Percentiles rank a stretch among this genome's conserved stretches.
phyloP scores from a whole-genome alignment of 2,113 vertebrate species.

The Salminus brasiliensis region DNA sequence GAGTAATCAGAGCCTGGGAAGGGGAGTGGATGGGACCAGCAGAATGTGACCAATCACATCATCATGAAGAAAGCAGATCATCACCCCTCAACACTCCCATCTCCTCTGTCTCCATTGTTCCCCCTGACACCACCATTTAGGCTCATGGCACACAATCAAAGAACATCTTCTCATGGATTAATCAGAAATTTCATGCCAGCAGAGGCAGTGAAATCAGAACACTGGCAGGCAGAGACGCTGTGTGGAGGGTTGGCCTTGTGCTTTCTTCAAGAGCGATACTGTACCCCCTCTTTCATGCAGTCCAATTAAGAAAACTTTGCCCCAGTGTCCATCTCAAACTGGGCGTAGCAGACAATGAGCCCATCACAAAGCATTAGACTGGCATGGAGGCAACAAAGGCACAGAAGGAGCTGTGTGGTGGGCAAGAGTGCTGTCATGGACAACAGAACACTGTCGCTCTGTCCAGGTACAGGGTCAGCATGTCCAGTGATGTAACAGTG shows the following conservation, averaged over 20 bases:
- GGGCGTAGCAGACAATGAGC: conserved; percentile 37
- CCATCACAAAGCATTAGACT: conserved; percentile 36
- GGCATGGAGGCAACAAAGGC: conserved; percentile 21
- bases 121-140: conserved; percentile 24
- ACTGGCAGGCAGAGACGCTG: conserved; percentile 21
- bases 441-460: conserved; percentile 40
- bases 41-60: conserved; percentile 35
- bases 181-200: conserved; percentile 19
- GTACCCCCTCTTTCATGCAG: conserved; percentile 1
- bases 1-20: not conserved
- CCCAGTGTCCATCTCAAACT: conserved; percentile 5
- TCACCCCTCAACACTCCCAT: conserved; percentile 22
- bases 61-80: conserved; percentile 6
- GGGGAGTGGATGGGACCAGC: conserved; percentile 15
- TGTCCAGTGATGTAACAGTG: not conserved
- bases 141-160: conserved; percentile 40
- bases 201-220: conserved; percentile 20
- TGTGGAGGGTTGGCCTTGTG: not conserved
- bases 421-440: not conserved
- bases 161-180: conserved; percentile 29
- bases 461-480: conserved; percentile 27
- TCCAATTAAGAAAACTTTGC: conserved; percentile 49
- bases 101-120: conserved; percentile 29
- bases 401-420: not conserved
- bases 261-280: conserved; percentile 2